phyloP scores from a whole-genome alignment of 1,140 invertebrate genomes.

The Antheraea mylitta region DNA sequence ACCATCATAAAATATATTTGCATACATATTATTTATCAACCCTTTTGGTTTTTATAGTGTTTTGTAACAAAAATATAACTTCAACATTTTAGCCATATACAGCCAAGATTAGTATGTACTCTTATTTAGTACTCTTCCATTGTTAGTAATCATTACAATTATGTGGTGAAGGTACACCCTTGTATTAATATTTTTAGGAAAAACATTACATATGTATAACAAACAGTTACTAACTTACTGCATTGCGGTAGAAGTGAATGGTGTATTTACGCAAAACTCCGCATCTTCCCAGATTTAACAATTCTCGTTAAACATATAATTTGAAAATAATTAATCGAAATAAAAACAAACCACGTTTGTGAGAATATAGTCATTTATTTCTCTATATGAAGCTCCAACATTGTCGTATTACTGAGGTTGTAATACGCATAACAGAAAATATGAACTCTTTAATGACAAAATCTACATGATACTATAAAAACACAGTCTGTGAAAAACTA shows the following conservation, averaged over 20 bases:
- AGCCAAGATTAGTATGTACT: neutral
- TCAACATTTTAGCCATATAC: neutral
- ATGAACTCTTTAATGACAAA: conserved; percentile 18
- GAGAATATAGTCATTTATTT: conserved; percentile 69
- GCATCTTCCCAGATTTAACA: neutral
- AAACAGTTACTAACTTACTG: neutral
- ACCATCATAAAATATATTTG: neutral
- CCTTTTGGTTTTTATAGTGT: neutral
- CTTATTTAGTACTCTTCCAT: neutral
- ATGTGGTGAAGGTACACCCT: no score
- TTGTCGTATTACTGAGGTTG: conserved; percentile 6
- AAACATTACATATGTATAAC: neutral
- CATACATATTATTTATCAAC: neutral
- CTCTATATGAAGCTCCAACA: conserved; percentile 34
- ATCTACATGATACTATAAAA: conserved; percentile 17
- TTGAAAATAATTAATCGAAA: conserved; percentile 28
- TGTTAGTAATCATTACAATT: neutral
- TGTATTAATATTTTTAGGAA: neutral
- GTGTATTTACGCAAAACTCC: neutral
- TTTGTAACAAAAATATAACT: neutral
- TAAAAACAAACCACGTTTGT: conserved; percentile 67
- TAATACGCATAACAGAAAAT: conserved; percentile 1
- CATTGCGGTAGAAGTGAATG: neutral
- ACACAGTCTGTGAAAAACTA: conserved; percentile 20
- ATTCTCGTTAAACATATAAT: neutral